Evolutionary conservation across 2,888 invertebrate genomes (phyloP), one percentile per base, ranked within the genome.

Genomic region (Erebia palarica): DNA sequence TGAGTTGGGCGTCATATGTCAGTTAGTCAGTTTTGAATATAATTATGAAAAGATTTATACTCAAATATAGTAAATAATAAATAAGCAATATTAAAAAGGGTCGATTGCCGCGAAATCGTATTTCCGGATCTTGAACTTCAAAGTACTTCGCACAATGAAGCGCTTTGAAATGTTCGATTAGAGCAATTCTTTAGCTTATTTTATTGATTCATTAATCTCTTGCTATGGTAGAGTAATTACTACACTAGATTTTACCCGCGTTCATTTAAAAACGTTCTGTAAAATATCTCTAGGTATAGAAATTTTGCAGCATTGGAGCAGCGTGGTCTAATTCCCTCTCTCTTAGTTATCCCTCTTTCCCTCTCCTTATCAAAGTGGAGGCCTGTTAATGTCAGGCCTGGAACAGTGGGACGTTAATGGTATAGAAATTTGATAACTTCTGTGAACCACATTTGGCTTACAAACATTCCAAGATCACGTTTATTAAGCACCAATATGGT

Each of bases 151-250:
- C 57, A n/a, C 57, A 57, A 66, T 58, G 58, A 66, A 66, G 9
- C 44, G 47, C 57, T 55, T 36, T 65, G 55, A 21, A 66, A 66
- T 66, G 57, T 66, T 57, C 58, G 57, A 66, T 55, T 47, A 58
- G 58, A 47, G 44, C 57, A 9, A 58, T 58, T 58, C 57, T 47
- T 8, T 21, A 8, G 10, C 57, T 65, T 57, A 55, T 55, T 65
- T 53, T 55, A 53, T 55, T 53, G 42, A 27, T 61, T 47, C 47
- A 44, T 44, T 44, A n/a, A 36, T 36, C n/a, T 36, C 36, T 14
- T 36, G 13, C 1, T n/a, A 55, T 16, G 10, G 10, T 10, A 16
- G 16, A 2, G 55, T 5, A 21, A 4, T 57, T 0, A 47, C 13
- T 47, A 44, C 36, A 36, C 36, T 27, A 27, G 27, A 7, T 36